phyloP scores from a whole-genome alignment of 2,888 invertebrate species.

The Dicyrtomina minuta region DNA sequence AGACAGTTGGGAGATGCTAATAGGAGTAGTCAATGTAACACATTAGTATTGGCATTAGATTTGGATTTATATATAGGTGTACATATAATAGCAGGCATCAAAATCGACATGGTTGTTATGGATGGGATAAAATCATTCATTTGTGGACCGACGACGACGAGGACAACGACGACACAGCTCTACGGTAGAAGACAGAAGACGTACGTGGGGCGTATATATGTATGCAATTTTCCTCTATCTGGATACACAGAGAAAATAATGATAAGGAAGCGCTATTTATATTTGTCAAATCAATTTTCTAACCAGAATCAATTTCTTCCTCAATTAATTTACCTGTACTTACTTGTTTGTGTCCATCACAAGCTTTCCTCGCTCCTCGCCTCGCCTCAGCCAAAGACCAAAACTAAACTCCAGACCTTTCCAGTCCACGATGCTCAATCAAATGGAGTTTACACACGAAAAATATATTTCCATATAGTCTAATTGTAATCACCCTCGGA shows the following conservation, averaged over 20 bases:
- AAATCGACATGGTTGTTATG: no score
- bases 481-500: conserved; percentile 16
- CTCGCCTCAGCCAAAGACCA: no score
- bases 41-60: conserved; percentile 2
- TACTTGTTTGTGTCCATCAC: no score
- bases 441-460: no score
- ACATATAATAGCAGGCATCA: no score
- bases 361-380: no score
- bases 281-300: conserved; percentile 30
- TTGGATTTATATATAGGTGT: no score
- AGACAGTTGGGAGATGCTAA: conserved; percentile 18
- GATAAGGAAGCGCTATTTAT: neutral
- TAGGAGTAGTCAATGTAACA: neutral
- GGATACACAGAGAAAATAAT: neutral
- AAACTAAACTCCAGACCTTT: no score
- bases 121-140: neutral
- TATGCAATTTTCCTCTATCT: neutral
- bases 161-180: no score
- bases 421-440: no score
- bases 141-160: neutral
- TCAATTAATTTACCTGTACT: no score
- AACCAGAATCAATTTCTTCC: conserved; percentile 20
- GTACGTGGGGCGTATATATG: neutral
- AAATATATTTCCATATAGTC: conserved; percentile 14
- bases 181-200: neutral